Base-by-base conservation (phyloP, 2,113 vertebrate genomes). In the Oreocharis arfaki region DNA sequence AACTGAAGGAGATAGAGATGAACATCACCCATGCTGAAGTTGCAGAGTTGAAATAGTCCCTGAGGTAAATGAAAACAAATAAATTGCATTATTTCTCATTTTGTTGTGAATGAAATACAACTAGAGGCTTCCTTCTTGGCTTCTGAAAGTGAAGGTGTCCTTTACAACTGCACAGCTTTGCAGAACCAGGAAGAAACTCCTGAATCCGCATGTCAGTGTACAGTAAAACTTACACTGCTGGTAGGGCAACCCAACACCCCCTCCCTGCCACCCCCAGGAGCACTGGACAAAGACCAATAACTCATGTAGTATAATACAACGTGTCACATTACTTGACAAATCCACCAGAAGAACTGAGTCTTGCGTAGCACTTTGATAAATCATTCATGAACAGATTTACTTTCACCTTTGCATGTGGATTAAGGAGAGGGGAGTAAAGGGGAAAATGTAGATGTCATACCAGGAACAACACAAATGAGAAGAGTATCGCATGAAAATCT, bases 171-270 rank as follows among this genome's bases (percentile, higher is more conserved):
- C 8, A 1, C 17, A 35, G 67, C 33, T 93, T 74, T 69, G 41
- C 37, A 89, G 73, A 93, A 96, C 59, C 52, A 90, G 95, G 95
- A 97, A 96, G 41, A 71, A 30, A 84, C 74, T 52, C n/a, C 46
- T 47, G 53, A 88, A 95, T 93, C 35, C 22, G 44, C 10, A 11
- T 39, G 21, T 59, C 63, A 23, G 59, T 37, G 47, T 30, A 37
- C 17, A 70, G 67, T 27, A 70, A 84, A 93, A 60, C 60, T 61
- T 47, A 71, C 9, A n/a, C 11, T 68, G 64, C 47, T 89, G 52
- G 39, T 76, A 79, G 55, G 1, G 3, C 53, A 93, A 47, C 33
- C 8, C 14, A 75, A 23, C 46, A 80, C 9, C 28, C 22, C 8
- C 37, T 49, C 27, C 13, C 10, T 32, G 6, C 20, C 27, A 18